A percentile compares a stretch with the other conserved stretches of the same genome.
Evolutionary conservation across 1,140 invertebrate genomes (phyloP).

Genomic region (Hypsibius dujardini): DNA sequence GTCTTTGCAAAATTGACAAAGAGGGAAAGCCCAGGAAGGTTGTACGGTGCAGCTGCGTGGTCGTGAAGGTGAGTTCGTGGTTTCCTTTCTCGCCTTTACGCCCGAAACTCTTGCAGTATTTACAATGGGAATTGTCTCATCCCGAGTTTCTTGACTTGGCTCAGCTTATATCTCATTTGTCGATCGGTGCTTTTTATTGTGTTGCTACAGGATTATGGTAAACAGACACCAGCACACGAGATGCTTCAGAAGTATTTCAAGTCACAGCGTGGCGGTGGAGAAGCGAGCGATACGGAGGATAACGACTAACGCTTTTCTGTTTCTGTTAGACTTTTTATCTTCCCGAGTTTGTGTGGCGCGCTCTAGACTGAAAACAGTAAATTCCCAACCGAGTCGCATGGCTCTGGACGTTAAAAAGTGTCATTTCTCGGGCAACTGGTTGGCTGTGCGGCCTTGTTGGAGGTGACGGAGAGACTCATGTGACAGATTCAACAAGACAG

Average conservation of each 20-base stretch:
- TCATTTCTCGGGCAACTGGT: too few relatives aligned
- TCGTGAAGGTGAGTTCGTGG: slow-evolving; percentile 57
- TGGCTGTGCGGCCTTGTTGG: too few relatives aligned
- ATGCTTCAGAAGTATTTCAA: slow-evolving; percentile 77
- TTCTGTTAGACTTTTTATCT: too few relatives aligned
- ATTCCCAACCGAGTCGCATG: too few relatives aligned
- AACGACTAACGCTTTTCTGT: too few relatives aligned
- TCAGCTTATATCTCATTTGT: slow-evolving; percentile 18
- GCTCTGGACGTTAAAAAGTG: too few relatives aligned
- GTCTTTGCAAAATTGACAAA: slow-evolving; percentile 96
- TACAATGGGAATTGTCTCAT: background rate
- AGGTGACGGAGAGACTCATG: too few relatives aligned
- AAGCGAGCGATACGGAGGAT: background rate
- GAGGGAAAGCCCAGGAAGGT: slow-evolving; percentile 97
- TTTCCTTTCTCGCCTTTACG: slow-evolving; percentile 1
- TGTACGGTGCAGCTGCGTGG: slow-evolving; percentile 92
- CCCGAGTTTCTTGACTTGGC: background rate
- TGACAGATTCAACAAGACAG: too few relatives aligned
- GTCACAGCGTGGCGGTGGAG: slow-evolving; percentile 26
- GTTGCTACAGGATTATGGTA: slow-evolving; percentile 67
- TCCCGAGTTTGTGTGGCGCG: too few relatives aligned
- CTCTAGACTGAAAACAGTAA: too few relatives aligned
- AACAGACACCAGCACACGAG: slow-evolving; percentile 80
- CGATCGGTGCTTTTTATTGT: slow-evolving; percentile 22
- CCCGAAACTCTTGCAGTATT: background rate